Percentiles rank a stretch among this genome's conserved stretches.
phyloP scores from a whole-genome alignment of 2,113 vertebrate genomes.

The Perca schrenkii region DNA sequence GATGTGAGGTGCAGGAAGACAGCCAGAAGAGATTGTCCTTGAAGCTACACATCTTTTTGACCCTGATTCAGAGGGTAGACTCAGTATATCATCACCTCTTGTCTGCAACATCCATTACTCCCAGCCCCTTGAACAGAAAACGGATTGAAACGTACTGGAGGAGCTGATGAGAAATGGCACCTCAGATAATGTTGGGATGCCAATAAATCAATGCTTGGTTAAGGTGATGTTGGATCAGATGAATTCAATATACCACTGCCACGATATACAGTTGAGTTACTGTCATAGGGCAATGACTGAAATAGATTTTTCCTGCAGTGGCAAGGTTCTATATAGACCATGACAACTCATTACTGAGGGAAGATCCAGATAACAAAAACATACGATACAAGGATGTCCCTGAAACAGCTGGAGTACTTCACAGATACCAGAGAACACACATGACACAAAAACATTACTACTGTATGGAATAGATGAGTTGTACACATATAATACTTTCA shows the following conservation, averaged over 20 bases:
- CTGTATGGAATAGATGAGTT: not conserved
- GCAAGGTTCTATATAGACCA: slow-evolving; percentile 17
- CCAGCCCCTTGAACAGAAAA: slow-evolving; percentile 20
- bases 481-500: not conserved
- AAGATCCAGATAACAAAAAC: slow-evolving; percentile 4
- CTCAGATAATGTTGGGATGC: slow-evolving; percentile 11
- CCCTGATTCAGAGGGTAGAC: slow-evolving; percentile 9
- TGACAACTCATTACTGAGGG: slow-evolving; percentile 14
- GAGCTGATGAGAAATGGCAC: slow-evolving; percentile 37
- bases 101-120: slow-evolving; percentile 47
- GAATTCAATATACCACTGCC: slow-evolving; percentile 13
- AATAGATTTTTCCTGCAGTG: slow-evolving; percentile 10
- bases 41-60: slow-evolving; percentile 2
- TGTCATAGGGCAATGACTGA: not conserved
- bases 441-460: not conserved
- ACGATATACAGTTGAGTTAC: not conserved
- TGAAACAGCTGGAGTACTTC: slow-evolving; percentile 13
- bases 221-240: slow-evolving; percentile 1
- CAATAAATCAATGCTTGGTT: slow-evolving; percentile 48
- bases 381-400: not conserved
- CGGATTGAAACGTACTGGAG: slow-evolving; percentile 1
- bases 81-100: slow-evolving; percentile 32
- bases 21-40: slow-evolving; percentile 32
- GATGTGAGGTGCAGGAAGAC: not conserved
- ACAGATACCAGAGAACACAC: not conserved